Evolutionary conservation across 2,888 invertebrate genomes (phyloP), one percentile per base, ranked within the genome.

Genomic region (Bhutanitis thaidina): DNA sequence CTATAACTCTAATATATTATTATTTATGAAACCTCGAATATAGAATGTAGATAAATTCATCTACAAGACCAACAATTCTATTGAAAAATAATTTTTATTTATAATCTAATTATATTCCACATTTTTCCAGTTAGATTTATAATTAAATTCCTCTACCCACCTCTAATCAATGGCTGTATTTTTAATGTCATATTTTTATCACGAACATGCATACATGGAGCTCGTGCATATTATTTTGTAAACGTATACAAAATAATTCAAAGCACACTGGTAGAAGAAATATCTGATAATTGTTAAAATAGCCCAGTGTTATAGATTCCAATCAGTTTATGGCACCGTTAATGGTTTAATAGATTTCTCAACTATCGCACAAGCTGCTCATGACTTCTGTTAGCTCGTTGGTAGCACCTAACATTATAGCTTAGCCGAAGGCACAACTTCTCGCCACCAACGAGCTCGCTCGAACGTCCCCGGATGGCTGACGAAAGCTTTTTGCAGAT

Each of bases 371-470:
- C 27, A 20, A 20, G 20, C 5, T 20, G 2, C 7, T 13, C 12
- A 12, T 9, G 12, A 7, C 1, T 12, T 12, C n/a, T 5, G 12
- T 13, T 34, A 34, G 5, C 5, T n/a, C n/a, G n/a, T n/a, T n/a
- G n/a, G n/a, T n/a, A n/a, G n/a, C 12, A 34, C 7, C 3, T 9
- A 14, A 10, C 9, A 50, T 65, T 79, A 87, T 53, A 88, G 75
- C 55, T 88, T 88, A 15, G 85, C 77, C 0, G 61, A 58, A 0
- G 79, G 76, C 29, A 79, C 72, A 0, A 85, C 78, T 4, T 89
- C 77, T 0, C 78, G 71, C 95, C 95, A 95, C 95, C 95, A 95
- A 1, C 90, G 60, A 1, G 95, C 93, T 46, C 95, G 90, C 59
- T 94, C 92, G 74, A 94, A 92, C 1, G 92, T 93, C 4, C 93